phyloP scores from a whole-genome alignment of 2,797 vertebrate genomes.

The Pseudochromis fuscus region DNA sequence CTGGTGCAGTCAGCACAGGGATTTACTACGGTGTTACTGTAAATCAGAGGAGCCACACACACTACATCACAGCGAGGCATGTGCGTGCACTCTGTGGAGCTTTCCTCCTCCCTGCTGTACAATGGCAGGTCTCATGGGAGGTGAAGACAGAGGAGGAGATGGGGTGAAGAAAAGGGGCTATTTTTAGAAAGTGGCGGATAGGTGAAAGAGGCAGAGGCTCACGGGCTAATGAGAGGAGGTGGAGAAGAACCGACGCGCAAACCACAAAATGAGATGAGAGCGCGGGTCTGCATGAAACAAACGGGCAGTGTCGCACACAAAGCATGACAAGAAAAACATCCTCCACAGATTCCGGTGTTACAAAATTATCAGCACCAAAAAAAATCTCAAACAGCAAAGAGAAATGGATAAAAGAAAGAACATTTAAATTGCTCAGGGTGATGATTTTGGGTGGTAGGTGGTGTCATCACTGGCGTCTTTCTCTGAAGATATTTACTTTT shows the following conservation, averaged over 20 bases:
- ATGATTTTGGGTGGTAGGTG: background rate
- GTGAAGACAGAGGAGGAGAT: conserved; percentile 45
- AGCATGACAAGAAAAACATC: conserved; percentile 1
- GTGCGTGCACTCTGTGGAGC: background rate
- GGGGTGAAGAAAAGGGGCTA: conserved; percentile 47
- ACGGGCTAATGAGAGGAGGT: conserved; percentile 57
- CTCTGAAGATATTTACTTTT: background rate
- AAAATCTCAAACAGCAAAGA: background rate
- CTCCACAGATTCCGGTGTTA: background rate
- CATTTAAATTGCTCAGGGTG: background rate
- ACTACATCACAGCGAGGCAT: conserved; percentile 12
- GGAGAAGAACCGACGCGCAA: conserved; percentile 16
- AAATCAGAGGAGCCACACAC: conserved; percentile 54
- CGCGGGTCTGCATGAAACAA: background rate
- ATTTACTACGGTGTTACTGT: conserved; percentile 54
- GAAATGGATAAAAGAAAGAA: background rate
- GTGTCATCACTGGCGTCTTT: background rate
- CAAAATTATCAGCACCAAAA: background rate
- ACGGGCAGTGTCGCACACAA: background rate
- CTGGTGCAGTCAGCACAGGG: conserved; percentile 45
- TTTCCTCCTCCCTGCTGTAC: conserved; percentile 36
- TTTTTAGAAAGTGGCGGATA: conserved; percentile 69
- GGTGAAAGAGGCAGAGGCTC: conserved; percentile 58
- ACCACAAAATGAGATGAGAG: conserved; percentile 16
- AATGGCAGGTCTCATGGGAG: conserved; percentile 49